Conservation (phyloP, 2,797 vertebrate species). For the Paratrypauchen microcephalus region DNA sequence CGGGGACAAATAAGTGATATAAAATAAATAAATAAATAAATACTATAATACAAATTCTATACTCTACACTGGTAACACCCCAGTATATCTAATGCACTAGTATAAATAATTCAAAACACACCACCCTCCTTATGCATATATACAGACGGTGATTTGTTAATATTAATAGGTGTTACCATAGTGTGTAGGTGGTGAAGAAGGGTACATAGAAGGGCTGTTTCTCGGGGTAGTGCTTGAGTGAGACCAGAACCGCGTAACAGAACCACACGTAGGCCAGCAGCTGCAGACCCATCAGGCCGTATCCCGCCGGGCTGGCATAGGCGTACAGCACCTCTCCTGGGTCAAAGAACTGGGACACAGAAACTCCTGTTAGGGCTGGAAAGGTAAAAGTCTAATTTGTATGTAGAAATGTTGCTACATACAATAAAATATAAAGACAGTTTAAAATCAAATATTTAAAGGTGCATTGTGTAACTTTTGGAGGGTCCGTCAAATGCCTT, state of each 20-base stretch:
- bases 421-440: constrained; percentile 2
- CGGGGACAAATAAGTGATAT: too few relatives aligned
- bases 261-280: constrained; percentile 93
- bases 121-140: constrained; percentile 30
- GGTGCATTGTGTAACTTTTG: too few relatives aligned
- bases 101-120: constrained; percentile 61
- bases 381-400: constrained; percentile 2
- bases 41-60: too few relatives aligned
- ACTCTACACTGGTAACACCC: constrained; percentile 23
- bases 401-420: constrained; percentile 15
- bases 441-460: constrained; percentile 9
- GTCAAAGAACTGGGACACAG: constrained; percentile 85
- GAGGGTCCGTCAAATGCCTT: too few relatives aligned
- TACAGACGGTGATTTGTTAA: background rate
- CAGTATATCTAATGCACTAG: constrained; percentile 25
- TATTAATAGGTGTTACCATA: constrained; percentile 80
- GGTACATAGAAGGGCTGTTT: constrained; percentile 92
- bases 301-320: constrained; percentile 90
- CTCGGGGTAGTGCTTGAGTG: constrained; percentile 89
- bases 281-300: constrained; percentile 89
- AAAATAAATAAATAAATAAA: too few relatives aligned
- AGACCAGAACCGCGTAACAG: constrained; percentile 89
- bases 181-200: constrained; percentile 91
- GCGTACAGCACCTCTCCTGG: constrained; percentile 91
- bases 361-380: constrained; percentile 3